Evolutionary conservation across 2,797 vertebrate species (phyloP), one percentile per base, ranked within the genome.

Genomic region (Etheostoma nigrum): DNA sequence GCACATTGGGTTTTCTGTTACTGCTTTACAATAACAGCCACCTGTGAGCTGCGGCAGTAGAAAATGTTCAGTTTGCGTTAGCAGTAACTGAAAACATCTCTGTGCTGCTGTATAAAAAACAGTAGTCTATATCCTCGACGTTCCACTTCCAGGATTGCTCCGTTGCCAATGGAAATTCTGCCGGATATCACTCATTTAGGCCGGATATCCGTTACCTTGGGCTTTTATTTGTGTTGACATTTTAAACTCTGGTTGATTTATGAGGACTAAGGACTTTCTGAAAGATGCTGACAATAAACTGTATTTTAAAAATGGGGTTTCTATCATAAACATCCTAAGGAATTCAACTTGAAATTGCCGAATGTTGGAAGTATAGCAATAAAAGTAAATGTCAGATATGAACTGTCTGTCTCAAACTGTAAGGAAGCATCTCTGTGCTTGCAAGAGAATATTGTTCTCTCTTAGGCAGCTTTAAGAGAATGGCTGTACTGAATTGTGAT

Each of bases 401-500:
- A 42, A 21, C 25, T 10, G 14, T 55, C n/a, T 8, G n/a, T 49
- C 40, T 63, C 21, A 27, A 60, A 53, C 16, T 14, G 25, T 6
- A 13, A 23, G 5, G 14, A 59, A 49, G 25, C 45, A 12, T 66
- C 18, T 36, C 12, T 13, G 16, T 44, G 25, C 18, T 44, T 30
- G 25, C 8, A 33, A 27, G 8, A 48, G 6, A 52, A 25, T 19
- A 49, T 19, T 49, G 33, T 27, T 65, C 19, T 58, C 69, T 44
- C 27, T 13, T 14, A 2, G 30, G 42, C 23, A 15, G 45, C 63
- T 59, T 33, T 30, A 36, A n/a, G 2, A 63, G 59, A 63, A 49
- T 15, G 58, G 57, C 53, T 73, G 42, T 13, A 42, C 14, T 72
- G n/a, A 42, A 63, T 44, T 72, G 47, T 44, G 57, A 40, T 66